These are phyloP conservation scores for Ips typographus DNA, from an alignment of 1,140 invertebrate species.

Conservation along the genomic window DNA sequence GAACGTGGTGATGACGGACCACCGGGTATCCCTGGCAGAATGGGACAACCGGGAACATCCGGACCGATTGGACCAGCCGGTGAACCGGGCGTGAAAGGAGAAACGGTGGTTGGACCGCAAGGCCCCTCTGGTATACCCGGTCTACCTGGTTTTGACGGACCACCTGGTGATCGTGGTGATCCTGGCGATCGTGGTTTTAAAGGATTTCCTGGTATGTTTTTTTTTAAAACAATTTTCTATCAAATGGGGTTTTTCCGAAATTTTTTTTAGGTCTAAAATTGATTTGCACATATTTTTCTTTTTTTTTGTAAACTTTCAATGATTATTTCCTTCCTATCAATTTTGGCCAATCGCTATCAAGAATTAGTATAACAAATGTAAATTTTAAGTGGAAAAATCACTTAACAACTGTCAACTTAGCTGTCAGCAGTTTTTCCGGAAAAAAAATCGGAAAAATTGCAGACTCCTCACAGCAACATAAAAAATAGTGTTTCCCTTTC, in stretches of 20 bases:
- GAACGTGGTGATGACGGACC: constrained; percentile 70
- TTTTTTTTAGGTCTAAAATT: no score
- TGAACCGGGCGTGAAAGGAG: constrained; percentile 68
- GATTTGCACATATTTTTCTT: not conserved
- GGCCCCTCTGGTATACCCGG: constrained; percentile 66
- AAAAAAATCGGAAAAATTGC: no score
- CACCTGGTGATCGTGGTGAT: constrained; percentile 66
- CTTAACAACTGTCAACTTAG: no score
- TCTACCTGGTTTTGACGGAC: constrained; percentile 57
- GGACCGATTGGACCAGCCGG: constrained; percentile 62
- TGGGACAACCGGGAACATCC: constrained; percentile 60
- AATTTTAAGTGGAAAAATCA: no score
- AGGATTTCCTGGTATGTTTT: constrained; percentile 57
- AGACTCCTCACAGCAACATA: no score
- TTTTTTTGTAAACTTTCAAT: not conserved
- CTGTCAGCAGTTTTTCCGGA: no score
- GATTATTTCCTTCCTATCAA: no score
- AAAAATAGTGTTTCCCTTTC: no score
- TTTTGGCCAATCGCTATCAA: no score
- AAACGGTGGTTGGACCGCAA: constrained; percentile 61
- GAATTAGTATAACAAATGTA: no score
- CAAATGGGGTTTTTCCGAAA: no score
- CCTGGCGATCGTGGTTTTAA: constrained; percentile 59
- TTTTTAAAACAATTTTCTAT: not conserved
- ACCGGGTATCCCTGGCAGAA: constrained; percentile 60